Evolutionary conservation across 2,113 vertebrate genomes (phyloP).

Genomic region (Dipodomys stephensi): DNA sequence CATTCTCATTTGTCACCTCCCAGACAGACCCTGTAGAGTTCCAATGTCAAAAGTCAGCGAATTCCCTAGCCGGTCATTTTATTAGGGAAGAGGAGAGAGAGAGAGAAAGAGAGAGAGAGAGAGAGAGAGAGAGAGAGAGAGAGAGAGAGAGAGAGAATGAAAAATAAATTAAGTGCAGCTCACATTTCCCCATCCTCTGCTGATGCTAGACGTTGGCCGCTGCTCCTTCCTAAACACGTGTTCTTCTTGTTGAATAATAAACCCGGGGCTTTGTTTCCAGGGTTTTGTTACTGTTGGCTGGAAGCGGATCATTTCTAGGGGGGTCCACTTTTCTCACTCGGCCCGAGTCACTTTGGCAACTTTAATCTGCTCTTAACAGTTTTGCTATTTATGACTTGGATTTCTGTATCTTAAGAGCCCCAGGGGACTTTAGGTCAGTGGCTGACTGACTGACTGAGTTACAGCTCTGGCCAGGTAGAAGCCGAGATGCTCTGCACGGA

Average conservation of each 20-base stretch:
- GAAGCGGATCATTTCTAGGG: conserved; percentile 26
- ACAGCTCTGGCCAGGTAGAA: conserved; percentile 49
- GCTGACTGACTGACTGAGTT: conserved; percentile 23
- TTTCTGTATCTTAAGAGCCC: conserved; percentile 63
- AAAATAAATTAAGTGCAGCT: background rate
- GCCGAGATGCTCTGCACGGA: background rate
- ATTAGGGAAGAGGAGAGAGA: background rate
- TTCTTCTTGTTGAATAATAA: background rate
- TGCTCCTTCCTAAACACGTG: conserved; percentile 3
- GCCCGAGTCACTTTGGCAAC: conserved; percentile 68
- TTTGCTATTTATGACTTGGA: conserved; percentile 71
- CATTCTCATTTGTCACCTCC: background rate
- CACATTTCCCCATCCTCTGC: background rate
- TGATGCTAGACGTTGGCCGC: background rate
- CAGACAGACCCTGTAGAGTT: background rate
- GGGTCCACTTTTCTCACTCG: conserved; percentile 41
- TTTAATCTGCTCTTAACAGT: conserved; percentile 66
- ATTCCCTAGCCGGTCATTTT: background rate
- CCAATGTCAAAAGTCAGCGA: background rate
- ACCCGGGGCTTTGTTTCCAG: background rate
- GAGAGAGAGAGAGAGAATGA: background rate
- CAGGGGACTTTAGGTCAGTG: conserved; percentile 57
- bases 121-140: background rate
- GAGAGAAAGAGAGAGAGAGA: no score
- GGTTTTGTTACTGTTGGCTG: conserved; percentile 63